phyloP scores from a whole-genome alignment of 2,113 vertebrate species.

The Microcebus ravelobensis region DNA sequence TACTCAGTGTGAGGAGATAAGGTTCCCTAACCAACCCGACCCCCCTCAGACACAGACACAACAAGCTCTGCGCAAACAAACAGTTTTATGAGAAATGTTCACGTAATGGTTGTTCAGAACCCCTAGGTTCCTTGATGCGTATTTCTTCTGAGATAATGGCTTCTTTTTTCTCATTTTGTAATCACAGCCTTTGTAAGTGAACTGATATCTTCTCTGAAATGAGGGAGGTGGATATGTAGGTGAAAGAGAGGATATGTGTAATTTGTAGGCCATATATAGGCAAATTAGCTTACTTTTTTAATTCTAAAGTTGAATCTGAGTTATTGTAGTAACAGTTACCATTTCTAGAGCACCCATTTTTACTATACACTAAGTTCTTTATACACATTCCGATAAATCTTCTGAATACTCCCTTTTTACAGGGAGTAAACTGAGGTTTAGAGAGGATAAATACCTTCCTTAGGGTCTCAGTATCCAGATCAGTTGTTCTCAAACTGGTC shows the following conservation, averaged over 20 bases:
- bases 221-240: background rate
- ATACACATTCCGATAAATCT: background rate
- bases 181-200: background rate
- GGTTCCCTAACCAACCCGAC: background rate
- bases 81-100: background rate
- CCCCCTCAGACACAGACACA: background rate
- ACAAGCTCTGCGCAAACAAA: background rate
- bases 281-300: conserved; percentile 15
- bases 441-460: background rate
- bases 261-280: background rate
- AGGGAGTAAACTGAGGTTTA: background rate
- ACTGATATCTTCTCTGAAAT: conserved; percentile 7
- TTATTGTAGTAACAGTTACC: background rate
- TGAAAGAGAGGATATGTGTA: background rate
- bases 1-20: background rate
- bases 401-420: background rate
- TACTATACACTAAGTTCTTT: background rate
- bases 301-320: conserved; percentile 29
- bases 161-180: conserved; percentile 26
- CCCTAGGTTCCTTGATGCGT: background rate
- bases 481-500: background rate
- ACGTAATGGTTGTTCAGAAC: background rate
- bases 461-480: background rate
- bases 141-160: background rate
- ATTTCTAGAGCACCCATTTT: background rate